These are phyloP conservation scores for Labia minor DNA, from an alignment of 2,888 invertebrate species.

Conservation along the genomic window DNA sequence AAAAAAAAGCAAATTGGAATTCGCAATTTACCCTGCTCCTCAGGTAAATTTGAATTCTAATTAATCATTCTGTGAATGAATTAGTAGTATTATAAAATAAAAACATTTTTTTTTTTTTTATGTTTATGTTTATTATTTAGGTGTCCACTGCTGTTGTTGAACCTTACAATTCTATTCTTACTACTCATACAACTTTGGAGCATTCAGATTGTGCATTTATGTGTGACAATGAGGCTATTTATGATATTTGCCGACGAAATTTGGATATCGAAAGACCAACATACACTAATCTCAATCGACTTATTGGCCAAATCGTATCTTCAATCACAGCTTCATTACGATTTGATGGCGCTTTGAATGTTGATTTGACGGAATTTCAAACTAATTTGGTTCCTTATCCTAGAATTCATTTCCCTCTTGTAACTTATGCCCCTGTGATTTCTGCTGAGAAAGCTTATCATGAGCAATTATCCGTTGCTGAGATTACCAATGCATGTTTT, in stretches of 20 bases:
- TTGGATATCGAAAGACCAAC: slow-evolving; percentile 44
- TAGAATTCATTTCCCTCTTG: slow-evolving; percentile 43
- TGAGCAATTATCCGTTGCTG: slow-evolving; percentile 35
- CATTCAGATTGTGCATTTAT: slow-evolving; percentile 45
- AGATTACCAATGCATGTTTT: slow-evolving; percentile 44
- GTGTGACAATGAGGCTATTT: slow-evolving; percentile 48
- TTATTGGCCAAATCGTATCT: slow-evolving; percentile 44
- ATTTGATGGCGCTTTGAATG: slow-evolving; percentile 42
- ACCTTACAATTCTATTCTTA: slow-evolving; percentile 46
- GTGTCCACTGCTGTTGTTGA: slow-evolving; percentile 26
- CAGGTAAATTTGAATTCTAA: slow-evolving; percentile 34
- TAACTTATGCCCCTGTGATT: slow-evolving; percentile 35
- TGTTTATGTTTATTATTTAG: slow-evolving; percentile 27
- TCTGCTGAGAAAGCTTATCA: slow-evolving; percentile 38
- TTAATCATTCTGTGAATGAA: too few relatives aligned
- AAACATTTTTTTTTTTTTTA: background rate
- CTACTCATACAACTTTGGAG: slow-evolving; percentile 42
- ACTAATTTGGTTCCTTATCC: slow-evolving; percentile 39
- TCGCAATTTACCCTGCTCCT: slow-evolving; percentile 49
- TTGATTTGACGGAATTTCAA: slow-evolving; percentile 44
- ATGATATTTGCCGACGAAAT: slow-evolving; percentile 45
- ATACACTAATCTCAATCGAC: slow-evolving; percentile 45
- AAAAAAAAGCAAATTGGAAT: slow-evolving; percentile 48
- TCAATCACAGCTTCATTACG: slow-evolving; percentile 41
- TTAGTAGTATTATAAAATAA: too few relatives aligned